Evolutionary conservation across 2,888 invertebrate species (phyloP), one percentile per base, ranked within the genome.

Genomic region (Amaurobius ferox): DNA sequence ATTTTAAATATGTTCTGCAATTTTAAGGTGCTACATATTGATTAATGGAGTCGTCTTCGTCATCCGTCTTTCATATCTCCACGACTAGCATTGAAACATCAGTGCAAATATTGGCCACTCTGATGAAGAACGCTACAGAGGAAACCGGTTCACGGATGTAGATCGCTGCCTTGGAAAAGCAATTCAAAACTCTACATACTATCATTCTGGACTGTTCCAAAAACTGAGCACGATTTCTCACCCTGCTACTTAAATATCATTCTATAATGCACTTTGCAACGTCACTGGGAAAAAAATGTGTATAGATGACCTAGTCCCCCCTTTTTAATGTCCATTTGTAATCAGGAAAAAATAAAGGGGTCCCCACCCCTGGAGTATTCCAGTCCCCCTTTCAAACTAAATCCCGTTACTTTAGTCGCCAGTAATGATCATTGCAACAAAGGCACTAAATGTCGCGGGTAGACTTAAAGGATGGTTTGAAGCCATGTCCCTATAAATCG

Each of bases 261-360:
- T 79, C 29, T 68, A 74, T 80, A 80, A 80, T 80, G 80, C 61
- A 80, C 80, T 74, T 23, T 30, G 40, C 39, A 64, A 19, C 13
- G 23, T 23, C 16, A 11, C 23, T 23, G 32, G 30, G 26, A 23
- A 29, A 26, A 23, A 35, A 30, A 62, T n/a, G n/a, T n/a, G 23
- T 55, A 55, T 55, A 55, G 19, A 73, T 80, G 74, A 68, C 80
- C 73, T 67, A 23, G 55, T 68, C 48, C 13, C 80, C 66, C 67
- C 35, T 67, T n/a, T n/a, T 80, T 80, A 80, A 80, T 73, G 80
- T 80, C 80, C 73, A 80, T 80, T 80, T 74, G 68, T 48, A 68
- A 44, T 61, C 61, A 61, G 26, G 29, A 70, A 26, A 61, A 74
- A 73, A 71, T 62, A 67, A 55, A 23, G 55, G 55, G 23, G 2